Evolutionary conservation across 2,888 invertebrate genomes (phyloP), one percentile per base, ranked within the genome.

Genomic region (Caenorhabditis doughertyi): DNA sequence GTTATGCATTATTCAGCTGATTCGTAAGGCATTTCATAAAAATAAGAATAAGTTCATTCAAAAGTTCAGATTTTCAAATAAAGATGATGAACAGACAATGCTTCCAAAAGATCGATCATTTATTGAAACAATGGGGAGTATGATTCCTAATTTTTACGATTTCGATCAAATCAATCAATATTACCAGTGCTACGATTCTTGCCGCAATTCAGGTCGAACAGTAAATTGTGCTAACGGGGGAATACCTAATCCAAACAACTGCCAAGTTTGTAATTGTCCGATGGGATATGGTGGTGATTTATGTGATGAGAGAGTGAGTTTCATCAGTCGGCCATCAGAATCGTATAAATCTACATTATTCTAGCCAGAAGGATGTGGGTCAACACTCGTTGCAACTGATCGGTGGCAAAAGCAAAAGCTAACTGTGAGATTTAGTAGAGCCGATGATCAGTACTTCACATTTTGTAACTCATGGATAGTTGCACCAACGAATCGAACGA

Each of bases 1-100:
- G 83, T 83, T 21, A 83, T 83, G 83, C 83, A 83, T 51, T 83
- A 83, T 42, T 76, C 79, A 3, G 83, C 83, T n/a, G 79, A 83
- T 32, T 83, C 83, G 82, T 81, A 23, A 71, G 65, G 16, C 18
- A 7, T 21, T 23, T 21, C 7, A 8, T 13, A 35, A 39, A 8
- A n/a, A n/a, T 23, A 21, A 4, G 16, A 0, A 23, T n/a, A 47
- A 18, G 3, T 35, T 9, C 11, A 9, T 23, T 21, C 5, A 29
- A 16, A 8, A 27, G 1, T 76, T 55, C 39, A 81, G 81, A 29
- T 83, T 83, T 47, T 74, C 83, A 8, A 83, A 76, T 18, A 79
- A 74, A 58, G 79, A 79, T 47, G 72, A 79, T 32, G 60, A 79
- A 25, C 68, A 76, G 39, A 83, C 83, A 32, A 83, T 83, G 79